Evolutionary conservation across 1,140 invertebrate genomes (phyloP).

Genomic region (Hydropsyche tenuis): DNA sequence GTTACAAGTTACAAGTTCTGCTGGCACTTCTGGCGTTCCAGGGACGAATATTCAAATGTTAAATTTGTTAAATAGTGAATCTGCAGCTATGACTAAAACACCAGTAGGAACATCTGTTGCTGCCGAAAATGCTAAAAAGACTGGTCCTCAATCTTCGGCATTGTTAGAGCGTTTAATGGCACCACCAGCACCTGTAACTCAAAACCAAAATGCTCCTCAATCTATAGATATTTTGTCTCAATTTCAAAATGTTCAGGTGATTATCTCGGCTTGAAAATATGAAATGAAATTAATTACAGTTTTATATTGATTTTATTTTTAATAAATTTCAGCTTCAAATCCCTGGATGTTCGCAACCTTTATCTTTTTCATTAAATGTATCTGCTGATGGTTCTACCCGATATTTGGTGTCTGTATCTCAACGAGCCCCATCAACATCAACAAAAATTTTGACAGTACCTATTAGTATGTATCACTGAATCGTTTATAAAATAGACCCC

Average conservation of each 20-base stretch:
- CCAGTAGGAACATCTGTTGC: slow-evolving; percentile 54
- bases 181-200: slow-evolving; percentile 53
- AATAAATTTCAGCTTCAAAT: slow-evolving; percentile 71
- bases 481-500: too few species aligned
- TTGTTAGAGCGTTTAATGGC: slow-evolving; percentile 58
- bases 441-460: slow-evolving; percentile 62
- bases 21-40: slow-evolving; percentile 58
- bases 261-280: too few species aligned
- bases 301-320: slow-evolving; percentile 5
- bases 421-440: slow-evolving; percentile 36
- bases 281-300: background rate
- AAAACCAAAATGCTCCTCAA: slow-evolving; percentile 64
- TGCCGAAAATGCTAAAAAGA: slow-evolving; percentile 52
- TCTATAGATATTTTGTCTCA: slow-evolving; percentile 74
- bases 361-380: slow-evolving; percentile 77
- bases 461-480: slow-evolving; percentile 63
- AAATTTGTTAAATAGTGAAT: slow-evolving; percentile 75
- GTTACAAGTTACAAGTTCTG: slow-evolving; percentile 56
- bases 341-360: slow-evolving; percentile 77
- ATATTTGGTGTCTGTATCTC: slow-evolving; percentile 56
- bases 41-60: slow-evolving; percentile 74
- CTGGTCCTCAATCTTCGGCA: slow-evolving; percentile 56
- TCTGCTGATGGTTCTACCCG: slow-evolving; percentile 60
- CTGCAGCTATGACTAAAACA: slow-evolving; percentile 69
- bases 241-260: slow-evolving; percentile 78